Evolutionary conservation across 2,888 invertebrate genomes (phyloP), one percentile per base, ranked within the genome.

Genomic region (Parnassius glacialis): DNA sequence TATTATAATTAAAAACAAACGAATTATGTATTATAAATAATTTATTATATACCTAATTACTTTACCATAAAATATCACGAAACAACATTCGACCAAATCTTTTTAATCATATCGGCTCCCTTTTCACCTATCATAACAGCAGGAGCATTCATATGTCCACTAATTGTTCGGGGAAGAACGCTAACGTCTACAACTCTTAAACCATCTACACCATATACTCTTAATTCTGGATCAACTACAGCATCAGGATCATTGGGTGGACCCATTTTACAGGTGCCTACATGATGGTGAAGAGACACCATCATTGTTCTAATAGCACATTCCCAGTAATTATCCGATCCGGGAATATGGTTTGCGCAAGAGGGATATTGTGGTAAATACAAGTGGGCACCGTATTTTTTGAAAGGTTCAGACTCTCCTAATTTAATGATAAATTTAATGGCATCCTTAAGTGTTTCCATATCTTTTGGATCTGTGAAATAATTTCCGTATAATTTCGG

Each of bases 401-500:
- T 88, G 77, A 96, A 93, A 0, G 94, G 86, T 1, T 92, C 88
- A 1, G 94, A 94, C 68, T 93, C 75, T 0, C 92, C 90, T 5
- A 96, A 80, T 60, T 92, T 85, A 53, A 94, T 92, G 0, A 93
- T 81, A 64, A 93, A 93, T 74, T 94, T 94, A 5, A 95, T 89
- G 25, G 93, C 94, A 62, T 92, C 92, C 42, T 94, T 82, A 16
- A 94, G 68, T 0, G 93, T 93, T 13, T 90, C 87, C 53, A 94
- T 78, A 71, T 96, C 93, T 61, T 92, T 89, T 12, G 93, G 93
- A 74, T 96, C 93, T 0, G 93, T 92, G 63, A 97, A 93, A 76
- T 97, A 97, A 71, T 97, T 96, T 0, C 96, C 95, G 72, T 95
- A 94, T 62, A 98, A 92, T 64, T 94, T 92, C 0, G 98, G 97